Conservation (phyloP, 1,140 invertebrate genomes). For the Brevipalpus yothersi region DNA sequence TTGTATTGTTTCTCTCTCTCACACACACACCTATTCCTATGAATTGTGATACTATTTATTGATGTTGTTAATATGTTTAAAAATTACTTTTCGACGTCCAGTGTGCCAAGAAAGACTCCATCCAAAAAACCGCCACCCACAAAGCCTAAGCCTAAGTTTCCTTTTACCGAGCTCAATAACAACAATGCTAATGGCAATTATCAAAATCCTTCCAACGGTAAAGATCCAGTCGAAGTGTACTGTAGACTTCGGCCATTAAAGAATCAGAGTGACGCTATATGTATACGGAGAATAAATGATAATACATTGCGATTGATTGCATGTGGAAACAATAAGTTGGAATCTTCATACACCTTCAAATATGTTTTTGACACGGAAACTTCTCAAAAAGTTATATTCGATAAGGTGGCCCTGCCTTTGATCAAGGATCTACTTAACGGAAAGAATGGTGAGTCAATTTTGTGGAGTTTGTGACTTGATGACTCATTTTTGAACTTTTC, state of each 20-base stretch:
- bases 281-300: conserved; percentile 38
- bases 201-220: not conserved
- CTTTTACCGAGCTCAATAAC: no score
- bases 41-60: no score
- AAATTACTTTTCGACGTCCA: no score
- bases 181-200: no score
- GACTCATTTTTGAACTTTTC: not conserved
- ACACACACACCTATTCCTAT: no score
- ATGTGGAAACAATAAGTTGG: not conserved
- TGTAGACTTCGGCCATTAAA: conserved; percentile 52
- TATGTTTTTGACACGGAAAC: conserved; percentile 52
- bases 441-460: conserved; percentile 35
- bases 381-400: conserved; percentile 60
- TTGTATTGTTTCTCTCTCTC: no score
- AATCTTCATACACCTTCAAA: conserved; percentile 25
- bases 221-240: conserved; percentile 56
- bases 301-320: conserved; percentile 33
- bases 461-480: conserved; percentile 14
- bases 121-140: no score
- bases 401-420: conserved; percentile 54
- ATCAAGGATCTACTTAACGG: conserved; percentile 37
- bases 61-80: no score
- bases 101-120: no score
- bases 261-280: conserved; percentile 32
- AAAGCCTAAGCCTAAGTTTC: no score